phyloP scores from a whole-genome alignment of 2,888 invertebrate genomes.

The Erynnis tages region DNA sequence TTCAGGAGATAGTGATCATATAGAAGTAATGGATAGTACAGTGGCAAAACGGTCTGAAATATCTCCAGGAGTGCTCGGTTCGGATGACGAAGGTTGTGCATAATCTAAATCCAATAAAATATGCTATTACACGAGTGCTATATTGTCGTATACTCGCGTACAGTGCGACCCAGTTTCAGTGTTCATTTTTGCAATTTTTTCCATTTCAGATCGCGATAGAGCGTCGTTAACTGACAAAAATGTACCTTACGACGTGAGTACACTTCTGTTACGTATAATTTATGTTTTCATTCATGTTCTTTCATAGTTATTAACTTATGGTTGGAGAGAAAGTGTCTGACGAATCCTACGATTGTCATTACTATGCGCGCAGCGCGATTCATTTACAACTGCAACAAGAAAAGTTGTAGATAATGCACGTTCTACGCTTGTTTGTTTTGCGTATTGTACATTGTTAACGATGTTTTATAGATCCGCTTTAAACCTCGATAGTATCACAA shows the following conservation, averaged over 20 bases:
- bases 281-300: conserved; percentile 49
- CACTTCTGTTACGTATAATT: conserved; percentile 38
- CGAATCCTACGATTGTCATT: conserved; percentile 32
- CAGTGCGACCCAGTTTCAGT: conserved; percentile 42
- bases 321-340: conserved; percentile 43
- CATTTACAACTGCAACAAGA: conserved; percentile 37
- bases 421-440: conserved; percentile 5
- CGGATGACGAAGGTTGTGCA: conserved; percentile 82
- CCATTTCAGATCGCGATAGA: conserved; percentile 81
- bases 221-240: conserved; percentile 82
- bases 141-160: conserved; percentile 38
- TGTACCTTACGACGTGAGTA: conserved; percentile 84
- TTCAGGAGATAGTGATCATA: conserved; percentile 91
- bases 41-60: conserved; percentile 82
- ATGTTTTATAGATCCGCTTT: not conserved
- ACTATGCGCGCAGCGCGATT: conserved; percentile 43
- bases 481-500: not conserved
- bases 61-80: conserved; percentile 80
- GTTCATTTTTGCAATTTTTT: conserved; percentile 53
- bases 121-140: conserved; percentile 28
- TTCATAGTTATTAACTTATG: conserved; percentile 27
- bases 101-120: conserved; percentile 58
- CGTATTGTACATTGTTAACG: not conserved
- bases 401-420: conserved; percentile 26
- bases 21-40: conserved; percentile 87